Conservation (phyloP, 2,888 invertebrate genomes). For the Calameuta idolon region DNA sequence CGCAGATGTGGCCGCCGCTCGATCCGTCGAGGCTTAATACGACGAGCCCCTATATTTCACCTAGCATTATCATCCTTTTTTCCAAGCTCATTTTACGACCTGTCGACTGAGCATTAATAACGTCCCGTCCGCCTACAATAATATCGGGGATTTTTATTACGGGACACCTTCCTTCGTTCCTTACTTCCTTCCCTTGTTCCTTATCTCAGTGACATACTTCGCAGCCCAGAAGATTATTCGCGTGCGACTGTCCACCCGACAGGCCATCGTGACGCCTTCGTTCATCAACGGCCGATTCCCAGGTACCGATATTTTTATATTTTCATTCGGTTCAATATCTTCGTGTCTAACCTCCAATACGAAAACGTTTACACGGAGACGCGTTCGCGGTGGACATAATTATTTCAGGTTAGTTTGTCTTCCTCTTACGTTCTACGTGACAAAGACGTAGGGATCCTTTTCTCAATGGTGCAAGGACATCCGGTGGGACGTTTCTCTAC, state of each 20-base stretch:
- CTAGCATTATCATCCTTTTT: constrained; percentile 55
- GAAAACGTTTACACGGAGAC: background rate
- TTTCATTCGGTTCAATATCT: background rate
- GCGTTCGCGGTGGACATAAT: background rate
- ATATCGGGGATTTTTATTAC: constrained; percentile 31
- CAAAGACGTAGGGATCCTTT: background rate
- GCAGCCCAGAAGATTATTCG: background rate
- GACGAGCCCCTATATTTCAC: constrained; percentile 52
- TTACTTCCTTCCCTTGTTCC: background rate
- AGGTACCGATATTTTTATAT: background rate
- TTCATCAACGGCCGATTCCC: background rate
- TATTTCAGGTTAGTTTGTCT: background rate
- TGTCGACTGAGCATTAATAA: constrained; percentile 57
- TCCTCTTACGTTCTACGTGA: background rate
- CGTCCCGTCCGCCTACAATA: constrained; percentile 47
- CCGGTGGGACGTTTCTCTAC: background rate
- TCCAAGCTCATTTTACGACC: constrained; percentile 54
- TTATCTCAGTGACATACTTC: constrained; percentile 2
- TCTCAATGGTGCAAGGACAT: background rate
- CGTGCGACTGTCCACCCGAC: background rate
- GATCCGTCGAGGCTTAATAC: constrained; percentile 36
- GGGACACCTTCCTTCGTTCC: background rate
- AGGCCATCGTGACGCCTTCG: background rate
- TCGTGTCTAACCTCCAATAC: background rate
- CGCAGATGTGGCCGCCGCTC: constrained; percentile 45